phyloP scores from a whole-genome alignment of 2,797 vertebrate genomes.

The Rhinophrynus dorsalis region DNA sequence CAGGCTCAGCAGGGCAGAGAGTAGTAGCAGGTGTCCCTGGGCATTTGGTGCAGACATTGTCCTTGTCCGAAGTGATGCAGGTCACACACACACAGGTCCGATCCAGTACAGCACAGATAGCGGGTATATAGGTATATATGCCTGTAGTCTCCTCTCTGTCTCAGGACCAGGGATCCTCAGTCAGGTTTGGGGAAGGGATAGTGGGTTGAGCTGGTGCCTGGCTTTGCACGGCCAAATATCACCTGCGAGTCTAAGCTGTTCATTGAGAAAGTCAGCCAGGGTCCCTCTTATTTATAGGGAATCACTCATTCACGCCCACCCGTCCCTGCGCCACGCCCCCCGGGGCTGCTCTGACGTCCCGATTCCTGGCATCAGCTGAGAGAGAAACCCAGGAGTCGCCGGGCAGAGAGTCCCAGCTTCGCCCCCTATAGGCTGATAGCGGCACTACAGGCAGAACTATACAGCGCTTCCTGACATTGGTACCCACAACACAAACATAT shows the following conservation, averaged over 20 bases:
- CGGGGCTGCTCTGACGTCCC: not conserved
- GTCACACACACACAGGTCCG: too few species aligned
- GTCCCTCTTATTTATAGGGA: conserved; percentile 6
- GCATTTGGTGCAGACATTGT: too few species aligned
- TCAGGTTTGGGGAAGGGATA: not conserved
- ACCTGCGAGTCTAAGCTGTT: conserved; percentile 34
- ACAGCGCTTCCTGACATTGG: too few species aligned
- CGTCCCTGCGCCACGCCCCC: not conserved
- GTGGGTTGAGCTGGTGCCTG: not conserved
- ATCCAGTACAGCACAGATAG: too few species aligned
- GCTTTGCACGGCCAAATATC: not conserved
- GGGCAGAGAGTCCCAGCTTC: not conserved
- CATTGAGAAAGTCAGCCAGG: conserved; percentile 38
- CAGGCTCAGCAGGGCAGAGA: not conserved
- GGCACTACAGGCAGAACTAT: not conserved
- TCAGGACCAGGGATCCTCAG: conserved; percentile 27
- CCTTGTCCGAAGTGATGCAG: too few species aligned
- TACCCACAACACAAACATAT: too few species aligned
- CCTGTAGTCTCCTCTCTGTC: too few species aligned
- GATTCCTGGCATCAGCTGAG: not conserved
- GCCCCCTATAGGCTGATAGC: not conserved
- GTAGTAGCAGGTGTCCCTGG: too few species aligned
- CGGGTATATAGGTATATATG: too few species aligned
- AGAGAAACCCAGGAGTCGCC: not conserved
- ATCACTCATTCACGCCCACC: not conserved